Percentiles rank a stretch among this genome's conserved stretches.
Conservation (phyloP, 2,113 vertebrate species). For the Phyllopteryx taeniolatus region DNA sequence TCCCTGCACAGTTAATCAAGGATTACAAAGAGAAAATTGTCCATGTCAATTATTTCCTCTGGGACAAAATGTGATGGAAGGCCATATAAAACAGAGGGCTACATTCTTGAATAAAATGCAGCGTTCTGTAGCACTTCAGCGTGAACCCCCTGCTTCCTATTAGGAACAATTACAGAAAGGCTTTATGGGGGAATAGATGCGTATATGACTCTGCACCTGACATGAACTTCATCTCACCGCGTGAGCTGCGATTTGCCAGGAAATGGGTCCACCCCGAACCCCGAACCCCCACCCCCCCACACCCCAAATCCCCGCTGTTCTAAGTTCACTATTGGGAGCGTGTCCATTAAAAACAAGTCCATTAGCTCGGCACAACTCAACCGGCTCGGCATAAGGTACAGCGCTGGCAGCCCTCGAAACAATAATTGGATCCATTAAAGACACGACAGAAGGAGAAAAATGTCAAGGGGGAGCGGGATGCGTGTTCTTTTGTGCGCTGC, state of each 20-base stretch:
- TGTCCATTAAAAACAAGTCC: conserved; percentile 69
- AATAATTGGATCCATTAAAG: conserved; percentile 73
- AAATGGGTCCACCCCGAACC: conserved; percentile 56
- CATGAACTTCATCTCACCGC: conserved; percentile 70
- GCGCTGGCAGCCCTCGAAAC: conserved; percentile 58
- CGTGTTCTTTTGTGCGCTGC: conserved; percentile 33
- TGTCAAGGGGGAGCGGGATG: conserved; percentile 29
- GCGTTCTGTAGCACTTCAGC: conserved; percentile 19
- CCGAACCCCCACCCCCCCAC: neutral
- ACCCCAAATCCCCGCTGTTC: neutral
- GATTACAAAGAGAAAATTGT: too few relatives aligned
- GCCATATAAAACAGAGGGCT: neutral
- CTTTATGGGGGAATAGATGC: conserved; percentile 35
- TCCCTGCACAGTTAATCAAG: too few relatives aligned
- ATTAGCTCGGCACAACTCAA: conserved; percentile 76
- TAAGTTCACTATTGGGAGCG: conserved; percentile 67
- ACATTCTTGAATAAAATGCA: conserved; percentile 14
- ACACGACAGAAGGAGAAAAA: conserved; percentile 20
- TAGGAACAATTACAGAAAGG: conserved; percentile 42
- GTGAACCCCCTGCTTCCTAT: conserved; percentile 27
- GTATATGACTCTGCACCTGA: conserved; percentile 42
- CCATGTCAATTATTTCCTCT: neutral
- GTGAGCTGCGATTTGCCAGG: conserved; percentile 67
- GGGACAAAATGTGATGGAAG: neutral
- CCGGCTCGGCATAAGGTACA: conserved; percentile 54